Base-by-base conservation (phyloP, 2,113 vertebrate species). In the Thryonomys swinderianus region DNA sequence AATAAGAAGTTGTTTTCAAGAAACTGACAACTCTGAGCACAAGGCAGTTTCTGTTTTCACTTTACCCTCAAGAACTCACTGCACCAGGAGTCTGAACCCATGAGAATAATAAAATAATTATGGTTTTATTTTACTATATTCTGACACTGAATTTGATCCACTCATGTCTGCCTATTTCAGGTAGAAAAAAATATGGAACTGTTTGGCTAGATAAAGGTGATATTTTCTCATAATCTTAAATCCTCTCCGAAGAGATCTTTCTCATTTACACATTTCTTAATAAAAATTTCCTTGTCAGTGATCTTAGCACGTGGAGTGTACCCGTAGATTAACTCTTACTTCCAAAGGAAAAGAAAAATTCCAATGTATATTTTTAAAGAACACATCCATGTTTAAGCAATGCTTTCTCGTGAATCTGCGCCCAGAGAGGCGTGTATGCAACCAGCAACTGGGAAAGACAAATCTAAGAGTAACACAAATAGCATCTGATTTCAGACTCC, bases 51-150 rank as follows among this genome's bases (percentile, higher is more conserved):
- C 97, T 98, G 98, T 98, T 98, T 98, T 97, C 95, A 98, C 86
- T 97, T 98, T 98, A 97, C 95, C 94, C 96, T 98, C 82, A 97
- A 98, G 96, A 98, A 96, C 96, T 98, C 96, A 96, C 94, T 97
- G 96, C 90, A 96, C 96, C 94, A 45, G 0, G 97, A 98, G 96
- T 96, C 97, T 96, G 94, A 97, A 95, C 98, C 95, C 98, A 88
- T 45, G 97, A 98, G 97, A 97, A 98, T 97, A 98, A 97, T 96
- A 97, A 98, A 98, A 96, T 98, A 98, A 98, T 98, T 98, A 98
- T 71, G 69, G 97, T 98, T 98, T 97, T 96, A 96, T 97, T 98
- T 98, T 97, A 96, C 93, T 96, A 66, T 97, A 90, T 98, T 94
- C 97, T 96, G 97, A 98, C 97, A 98, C 96, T 97, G 95, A 97